Conservation (phyloP, 2,888 invertebrate genomes). For the Aphodius sticticus region DNA sequence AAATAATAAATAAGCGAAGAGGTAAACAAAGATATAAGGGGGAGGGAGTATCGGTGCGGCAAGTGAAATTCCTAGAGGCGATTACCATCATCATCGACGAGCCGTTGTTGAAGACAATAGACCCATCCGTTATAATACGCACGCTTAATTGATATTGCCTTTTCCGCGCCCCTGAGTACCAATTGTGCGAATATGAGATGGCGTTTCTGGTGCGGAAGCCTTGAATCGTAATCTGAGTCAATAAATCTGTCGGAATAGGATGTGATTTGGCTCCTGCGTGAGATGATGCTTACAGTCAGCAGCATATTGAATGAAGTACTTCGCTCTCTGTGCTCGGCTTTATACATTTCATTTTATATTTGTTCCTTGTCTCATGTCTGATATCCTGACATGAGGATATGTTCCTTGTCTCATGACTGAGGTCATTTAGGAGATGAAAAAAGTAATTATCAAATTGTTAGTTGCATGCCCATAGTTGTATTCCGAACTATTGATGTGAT, state of each 20-base stretch:
- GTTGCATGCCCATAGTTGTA: too few relatives aligned
- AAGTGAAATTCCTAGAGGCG: neutral
- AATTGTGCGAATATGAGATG: neutral
- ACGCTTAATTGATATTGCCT: neutral
- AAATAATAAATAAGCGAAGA: neutral
- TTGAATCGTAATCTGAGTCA: neutral
- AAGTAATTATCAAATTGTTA: too few relatives aligned
- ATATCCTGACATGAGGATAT: too few relatives aligned
- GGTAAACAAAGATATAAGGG: neutral
- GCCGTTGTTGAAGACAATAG: neutral
- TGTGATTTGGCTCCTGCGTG: neutral
- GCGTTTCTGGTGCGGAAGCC: neutral
- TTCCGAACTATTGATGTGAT: too few relatives aligned
- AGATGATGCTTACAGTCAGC: too few relatives aligned
- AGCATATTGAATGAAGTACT: too few relatives aligned
- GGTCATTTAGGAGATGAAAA: too few relatives aligned
- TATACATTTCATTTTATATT: too few relatives aligned
- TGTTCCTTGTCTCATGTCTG: too few relatives aligned
- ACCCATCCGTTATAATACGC: conserved; percentile 4
- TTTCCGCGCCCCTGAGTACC: neutral
- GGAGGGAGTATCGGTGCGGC: neutral
- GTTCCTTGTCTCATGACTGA: too few relatives aligned
- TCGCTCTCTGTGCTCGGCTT: too few relatives aligned
- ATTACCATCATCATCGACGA: neutral
- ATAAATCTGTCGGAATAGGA: neutral